Evolutionary conservation across 2,113 vertebrate species (phyloP).

Genomic region (Oncorhynchus masou): DNA sequence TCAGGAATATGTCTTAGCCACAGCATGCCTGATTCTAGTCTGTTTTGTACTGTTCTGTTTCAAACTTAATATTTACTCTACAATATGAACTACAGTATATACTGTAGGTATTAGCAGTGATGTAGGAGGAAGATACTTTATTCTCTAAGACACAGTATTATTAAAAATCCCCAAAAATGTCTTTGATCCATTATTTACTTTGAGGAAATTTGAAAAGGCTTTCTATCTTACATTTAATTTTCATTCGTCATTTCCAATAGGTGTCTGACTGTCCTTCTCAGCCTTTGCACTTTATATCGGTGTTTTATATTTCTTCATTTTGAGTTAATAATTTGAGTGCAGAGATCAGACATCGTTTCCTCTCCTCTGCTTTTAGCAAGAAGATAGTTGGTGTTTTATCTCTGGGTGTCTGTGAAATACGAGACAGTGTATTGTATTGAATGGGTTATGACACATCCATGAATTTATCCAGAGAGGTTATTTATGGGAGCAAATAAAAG

Average conservation of each 20-base stretch:
- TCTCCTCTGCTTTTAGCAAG: too few relatives aligned
- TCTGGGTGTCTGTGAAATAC: constrained; percentile 68
- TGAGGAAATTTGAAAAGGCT: background rate
- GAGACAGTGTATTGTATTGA: constrained; percentile 74
- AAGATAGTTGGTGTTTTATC: constrained; percentile 33
- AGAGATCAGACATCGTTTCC: too few relatives aligned
- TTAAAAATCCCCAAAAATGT: constrained; percentile 7
- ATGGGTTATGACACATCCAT: constrained; percentile 72
- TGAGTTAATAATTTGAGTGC: background rate
- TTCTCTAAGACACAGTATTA: background rate
- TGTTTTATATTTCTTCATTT: constrained; percentile 10
- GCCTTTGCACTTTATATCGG: background rate
- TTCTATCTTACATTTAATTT: background rate
- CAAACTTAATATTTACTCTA: too few relatives aligned
- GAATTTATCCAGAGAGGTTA: constrained; percentile 73
- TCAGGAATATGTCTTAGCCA: background rate
- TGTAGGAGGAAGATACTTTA: too few relatives aligned
- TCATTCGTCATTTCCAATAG: background rate
- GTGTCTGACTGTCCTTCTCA: background rate
- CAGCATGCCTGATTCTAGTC: background rate
- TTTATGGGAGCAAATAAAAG: constrained; percentile 78
- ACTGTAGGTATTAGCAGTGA: too few relatives aligned
- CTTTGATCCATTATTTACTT: background rate
- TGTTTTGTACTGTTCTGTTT: background rate
- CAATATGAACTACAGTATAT: too few relatives aligned